Base-by-base conservation (phyloP, 2,888 invertebrate species). In the Ferdinandea cuprea region DNA sequence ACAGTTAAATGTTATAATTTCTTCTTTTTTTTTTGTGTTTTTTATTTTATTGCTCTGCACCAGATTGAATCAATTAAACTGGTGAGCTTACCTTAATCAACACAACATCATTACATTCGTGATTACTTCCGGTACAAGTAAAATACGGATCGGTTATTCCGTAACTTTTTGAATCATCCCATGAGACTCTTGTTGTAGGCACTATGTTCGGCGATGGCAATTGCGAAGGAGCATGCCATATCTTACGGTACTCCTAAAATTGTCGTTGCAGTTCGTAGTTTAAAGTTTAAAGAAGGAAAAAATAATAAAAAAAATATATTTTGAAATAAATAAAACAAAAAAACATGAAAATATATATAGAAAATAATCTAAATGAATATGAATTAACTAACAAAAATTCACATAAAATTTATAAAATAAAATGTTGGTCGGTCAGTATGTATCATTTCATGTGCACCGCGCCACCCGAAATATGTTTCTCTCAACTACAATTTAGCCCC, bases 101-200 rank as follows among this genome's bases (percentile, higher is more conserved):
- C 84, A 91, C 91, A 87, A 91, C 88, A 88, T 91, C 91, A 87
- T 91, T 91, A 84, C 89, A 90, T 86, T 90, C 90, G 77, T 91
- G 89, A 87, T 89, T 91, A 86, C 87, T 89, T 86, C 90, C 89
- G 66, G 88, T 88, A 86, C 89, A 90, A 83, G 59, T 74, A 42
- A 89, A 90, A 85, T 89, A 89, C 78, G 89, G 88, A 77, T 89
- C 89, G 9, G 37, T 66, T 17, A 77, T 66, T 21, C 85, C 89
- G 86, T 90, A 90, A 86, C 89, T 89, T 87, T 89, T 89, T 4
- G 90, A 89, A 86, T 91, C 91, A 86, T 91, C 91, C 90, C 90
- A 90, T 83, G 91, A 90, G 83, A 90, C 89, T 61, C 90, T 89
- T 65, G 89, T 86, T 59, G 89, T 89, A 86, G 90, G 89, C 86